Conservation (phyloP, 2,797 vertebrate species). For the Hippocampus kuda region DNA sequence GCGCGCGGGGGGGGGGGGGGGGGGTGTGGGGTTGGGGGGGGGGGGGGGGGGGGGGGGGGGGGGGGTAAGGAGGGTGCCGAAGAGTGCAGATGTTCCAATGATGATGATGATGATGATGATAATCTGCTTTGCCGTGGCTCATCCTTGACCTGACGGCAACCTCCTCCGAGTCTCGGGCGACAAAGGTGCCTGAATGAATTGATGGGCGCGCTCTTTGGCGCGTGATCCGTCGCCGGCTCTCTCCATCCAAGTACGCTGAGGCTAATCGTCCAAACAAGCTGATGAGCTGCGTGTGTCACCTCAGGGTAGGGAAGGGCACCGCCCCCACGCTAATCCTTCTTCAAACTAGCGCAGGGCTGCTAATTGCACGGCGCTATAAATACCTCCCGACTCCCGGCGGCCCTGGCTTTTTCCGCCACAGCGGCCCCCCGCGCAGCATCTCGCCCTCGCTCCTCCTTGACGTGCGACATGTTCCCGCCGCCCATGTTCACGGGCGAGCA, state of each 20-base stretch:
- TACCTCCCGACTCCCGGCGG: slow-evolving; percentile 54
- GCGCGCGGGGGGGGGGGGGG: too few relatives aligned
- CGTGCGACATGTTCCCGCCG: slow-evolving; percentile 64
- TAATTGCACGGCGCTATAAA: slow-evolving; percentile 73
- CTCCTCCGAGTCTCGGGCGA: neutral
- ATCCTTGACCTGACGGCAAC: slow-evolving; percentile 8
- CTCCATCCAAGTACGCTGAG: slow-evolving; percentile 33
- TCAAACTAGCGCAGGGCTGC: slow-evolving; percentile 72
- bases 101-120: neutral
- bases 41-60: too few relatives aligned
- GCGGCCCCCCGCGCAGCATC: neutral
- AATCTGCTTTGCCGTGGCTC: slow-evolving; percentile 5
- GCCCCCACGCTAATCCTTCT: slow-evolving; percentile 65
- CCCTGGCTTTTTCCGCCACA: slow-evolving; percentile 45
- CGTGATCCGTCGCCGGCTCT: neutral
- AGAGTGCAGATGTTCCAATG: slow-evolving; percentile 4
- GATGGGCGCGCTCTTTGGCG: slow-evolving; percentile 43
- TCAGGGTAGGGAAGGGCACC: slow-evolving; percentile 17
- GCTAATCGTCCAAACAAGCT: slow-evolving; percentile 73
- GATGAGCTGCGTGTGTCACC: slow-evolving; percentile 63
- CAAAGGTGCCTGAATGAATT: slow-evolving; percentile 13
- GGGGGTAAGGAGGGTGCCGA: neutral
- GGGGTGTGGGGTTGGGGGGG: too few relatives aligned
- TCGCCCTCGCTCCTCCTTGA: neutral
- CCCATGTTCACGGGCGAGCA: slow-evolving; percentile 75